Conservation (phyloP, 2,888 invertebrate species). For the Sepioteuthis lessoniana region DNA sequence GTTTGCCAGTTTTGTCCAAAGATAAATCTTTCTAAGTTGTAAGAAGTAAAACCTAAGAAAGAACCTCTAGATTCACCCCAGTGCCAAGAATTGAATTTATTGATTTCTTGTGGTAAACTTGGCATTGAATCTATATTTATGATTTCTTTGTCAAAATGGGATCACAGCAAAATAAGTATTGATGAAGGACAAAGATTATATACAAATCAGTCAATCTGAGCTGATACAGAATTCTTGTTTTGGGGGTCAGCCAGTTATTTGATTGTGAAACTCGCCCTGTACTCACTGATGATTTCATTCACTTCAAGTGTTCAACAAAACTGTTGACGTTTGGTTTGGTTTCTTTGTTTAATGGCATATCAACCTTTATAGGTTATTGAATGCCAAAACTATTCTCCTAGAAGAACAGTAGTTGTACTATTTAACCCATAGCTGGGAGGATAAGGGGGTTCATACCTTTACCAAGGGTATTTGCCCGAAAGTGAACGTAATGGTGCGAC, state of each 20-base stretch:
- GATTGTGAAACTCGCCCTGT: not conserved
- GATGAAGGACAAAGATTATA: conserved; percentile 15
- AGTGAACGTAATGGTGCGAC: no score
- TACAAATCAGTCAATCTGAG: not conserved
- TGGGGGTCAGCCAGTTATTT: not conserved
- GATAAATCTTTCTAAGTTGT: not conserved
- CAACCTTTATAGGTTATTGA: no score
- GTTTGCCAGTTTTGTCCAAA: not conserved
- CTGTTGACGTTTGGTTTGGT: no score
- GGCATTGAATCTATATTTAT: not conserved
- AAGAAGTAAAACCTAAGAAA: not conserved
- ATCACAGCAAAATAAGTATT: not conserved
- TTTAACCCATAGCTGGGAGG: no score
- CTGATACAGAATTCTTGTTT: not conserved
- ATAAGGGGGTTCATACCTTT: no score
- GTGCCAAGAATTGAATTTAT: conserved; percentile 20
- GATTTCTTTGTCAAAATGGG: conserved; percentile 17
- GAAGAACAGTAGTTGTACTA: no score
- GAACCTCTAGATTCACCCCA: not conserved
- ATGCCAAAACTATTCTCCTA: no score
- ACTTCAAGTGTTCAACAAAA: not conserved
- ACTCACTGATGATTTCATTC: not conserved
- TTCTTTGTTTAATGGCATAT: no score
- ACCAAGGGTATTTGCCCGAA: no score
- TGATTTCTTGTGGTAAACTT: not conserved